Evolutionary conservation across 2,797 vertebrate species (phyloP).

Genomic region (Benthosema pterotum): DNA sequence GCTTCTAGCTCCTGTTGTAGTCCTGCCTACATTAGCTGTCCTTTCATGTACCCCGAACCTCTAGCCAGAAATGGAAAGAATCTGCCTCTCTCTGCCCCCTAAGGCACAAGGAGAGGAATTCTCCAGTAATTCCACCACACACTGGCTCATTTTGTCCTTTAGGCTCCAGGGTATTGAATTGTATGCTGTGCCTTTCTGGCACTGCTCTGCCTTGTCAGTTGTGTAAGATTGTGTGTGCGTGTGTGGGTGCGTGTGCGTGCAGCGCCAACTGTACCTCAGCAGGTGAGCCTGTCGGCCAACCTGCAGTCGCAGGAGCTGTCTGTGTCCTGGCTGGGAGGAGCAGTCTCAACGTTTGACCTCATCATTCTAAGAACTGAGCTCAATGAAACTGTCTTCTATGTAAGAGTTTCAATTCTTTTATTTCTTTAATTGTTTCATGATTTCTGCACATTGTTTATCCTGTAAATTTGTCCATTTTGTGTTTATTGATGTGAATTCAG

Average conservation of each 20-base stretch:
- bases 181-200: neutral
- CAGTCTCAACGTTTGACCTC: slow-evolving; percentile 68
- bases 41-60: neutral
- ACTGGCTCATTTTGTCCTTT: too few species aligned
- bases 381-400: slow-evolving; percentile 71
- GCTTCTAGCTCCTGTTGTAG: neutral
- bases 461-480: neutral
- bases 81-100: too few species aligned
- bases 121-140: too few species aligned
- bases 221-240: neutral
- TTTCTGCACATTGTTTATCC: neutral
- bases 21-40: neutral
- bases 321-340: slow-evolving; percentile 74
- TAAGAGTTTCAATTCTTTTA: slow-evolving; percentile 54
- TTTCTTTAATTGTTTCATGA: neutral
- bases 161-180: too few species aligned
- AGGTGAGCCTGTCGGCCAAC: slow-evolving; percentile 58
- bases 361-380: slow-evolving; percentile 77
- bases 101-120: too few species aligned
- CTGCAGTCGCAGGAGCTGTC: slow-evolving; percentile 53
- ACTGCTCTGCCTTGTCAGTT: neutral
- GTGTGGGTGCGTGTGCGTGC: slow-evolving; percentile 3
- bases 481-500: neutral
- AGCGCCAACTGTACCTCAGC: slow-evolving; percentile 64
- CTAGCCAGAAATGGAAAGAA: too few species aligned